Evolutionary conservation across 2,888 invertebrate genomes (phyloP), one percentile per base, ranked within the genome.

Genomic region (Nudaria mundana): DNA sequence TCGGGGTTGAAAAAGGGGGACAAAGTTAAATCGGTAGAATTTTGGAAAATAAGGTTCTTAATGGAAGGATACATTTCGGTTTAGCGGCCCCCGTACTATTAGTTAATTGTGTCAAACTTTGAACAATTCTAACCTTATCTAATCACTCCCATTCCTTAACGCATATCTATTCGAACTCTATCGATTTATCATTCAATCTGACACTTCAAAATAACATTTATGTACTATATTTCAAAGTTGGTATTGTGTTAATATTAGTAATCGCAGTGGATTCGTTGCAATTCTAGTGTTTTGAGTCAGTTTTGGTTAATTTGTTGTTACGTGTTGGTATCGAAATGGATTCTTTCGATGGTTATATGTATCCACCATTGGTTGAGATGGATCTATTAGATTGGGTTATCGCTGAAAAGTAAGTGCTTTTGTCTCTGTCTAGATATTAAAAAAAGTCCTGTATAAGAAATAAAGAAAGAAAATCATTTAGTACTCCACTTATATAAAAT

Each of bases 331-430:
- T 33, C 11, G 23, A 43, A n/a, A 43, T 43, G 42, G 28, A 36
- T 25, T 7, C 22, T 3, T 30, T 30, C 14, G 39, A 36, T 3
- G 22, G 14, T 32, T n/a, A 30, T 37, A 36, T 44, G 32, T 35
- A 24, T 31, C 32, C 34, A 28, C 37, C 47, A 3, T 18, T 10
- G 20, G 29, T 35, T 30, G 22, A 24, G 31, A 40, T n/a, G 16
- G 44, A 41, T 35, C 31, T 31, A n/a, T 15, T 16, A 13, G 45
- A 41, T 36, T 15, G 12, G 16, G 6, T 58, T 46, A 48, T 56
- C 40, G 53, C 53, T 42, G 49, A 49, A 24, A 35, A 34, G 40
- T 45, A 43, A 62, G 62, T 50, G 5, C 8, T 51, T 52, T 48
- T 39, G 8, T 24, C 11, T 7, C 15, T 30, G 37, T 5, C 1